phyloP scores from a whole-genome alignment of 2,797 vertebrate species.

The Helarctos malayanus region DNA sequence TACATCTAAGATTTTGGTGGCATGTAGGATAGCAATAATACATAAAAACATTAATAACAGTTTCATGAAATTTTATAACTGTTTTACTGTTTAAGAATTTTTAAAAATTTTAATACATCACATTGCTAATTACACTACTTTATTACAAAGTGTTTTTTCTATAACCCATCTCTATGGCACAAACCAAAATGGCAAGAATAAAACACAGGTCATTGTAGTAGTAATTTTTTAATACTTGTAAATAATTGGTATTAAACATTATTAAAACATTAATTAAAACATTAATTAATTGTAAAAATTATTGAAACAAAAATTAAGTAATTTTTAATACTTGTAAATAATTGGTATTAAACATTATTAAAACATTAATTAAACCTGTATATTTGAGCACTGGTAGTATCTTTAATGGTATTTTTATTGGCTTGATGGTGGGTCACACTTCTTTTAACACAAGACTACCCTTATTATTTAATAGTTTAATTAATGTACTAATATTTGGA shows the following conservation, averaged over 20 bases:
- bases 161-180: not conserved
- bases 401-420: not conserved
- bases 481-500: conserved; percentile 28
- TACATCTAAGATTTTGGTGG: not conserved
- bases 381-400: not conserved
- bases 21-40: not conserved
- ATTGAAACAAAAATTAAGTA: too few relatives aligned
- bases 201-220: not conserved
- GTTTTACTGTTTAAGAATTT: not conserved
- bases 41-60: not conserved
- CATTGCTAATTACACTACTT: not conserved
- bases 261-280: conserved; percentile 30
- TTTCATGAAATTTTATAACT: not conserved
- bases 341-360: not conserved
- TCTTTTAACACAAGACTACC: not conserved
- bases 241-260: not conserved
- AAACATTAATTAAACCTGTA: not conserved
- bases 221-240: conserved; percentile 2
- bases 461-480: conserved; percentile 46
- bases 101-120: not conserved
- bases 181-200: conserved; percentile 19
- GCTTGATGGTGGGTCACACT: not conserved
- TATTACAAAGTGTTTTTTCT: not conserved
- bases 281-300: too few relatives aligned
- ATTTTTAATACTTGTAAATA: conserved; percentile 6